These are phyloP conservation scores for Notodonta dromedarius DNA, from an alignment of 2,888 invertebrate species.

Conservation along the genomic window DNA sequence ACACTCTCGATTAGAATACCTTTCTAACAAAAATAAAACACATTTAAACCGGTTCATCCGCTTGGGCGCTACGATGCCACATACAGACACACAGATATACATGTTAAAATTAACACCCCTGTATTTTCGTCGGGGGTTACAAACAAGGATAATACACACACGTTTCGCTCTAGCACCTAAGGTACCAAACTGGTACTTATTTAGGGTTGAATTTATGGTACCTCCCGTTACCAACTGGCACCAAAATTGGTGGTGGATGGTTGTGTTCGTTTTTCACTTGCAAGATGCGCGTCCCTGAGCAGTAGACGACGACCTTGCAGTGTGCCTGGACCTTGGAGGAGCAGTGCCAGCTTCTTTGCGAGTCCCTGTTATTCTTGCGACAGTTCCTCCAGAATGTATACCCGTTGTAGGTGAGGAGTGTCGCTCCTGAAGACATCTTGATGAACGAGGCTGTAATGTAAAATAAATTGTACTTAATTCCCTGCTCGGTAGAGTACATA, in stretches of 20 bases:
- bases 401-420: constrained; percentile 8
- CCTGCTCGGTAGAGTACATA: too few relatives aligned
- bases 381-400: constrained; percentile 13
- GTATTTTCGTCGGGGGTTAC: too few relatives aligned
- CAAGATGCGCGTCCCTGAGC: constrained; percentile 7
- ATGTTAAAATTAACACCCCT: too few relatives aligned
- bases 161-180: too few relatives aligned
- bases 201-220: constrained; percentile 10
- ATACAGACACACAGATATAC: too few relatives aligned
- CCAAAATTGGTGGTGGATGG: constrained; percentile 13
- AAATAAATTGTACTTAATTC: background rate
- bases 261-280: constrained; percentile 12
- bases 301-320: constrained; percentile 9
- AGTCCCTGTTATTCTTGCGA: background rate
- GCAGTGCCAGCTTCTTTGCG: constrained; percentile 10
- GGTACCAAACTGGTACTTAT: background rate
- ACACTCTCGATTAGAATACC: too few relatives aligned
- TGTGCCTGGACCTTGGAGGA: constrained; percentile 13
- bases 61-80: too few relatives aligned
- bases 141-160: too few relatives aligned
- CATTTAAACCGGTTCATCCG: too few relatives aligned
- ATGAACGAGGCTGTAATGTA: constrained; percentile 10
- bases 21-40: too few relatives aligned
- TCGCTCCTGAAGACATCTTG: constrained; percentile 7
- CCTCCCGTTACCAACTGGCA: constrained; percentile 7